phyloP scores from a whole-genome alignment of 1,140 invertebrate genomes.

The Cherax quadricarinatus region DNA sequence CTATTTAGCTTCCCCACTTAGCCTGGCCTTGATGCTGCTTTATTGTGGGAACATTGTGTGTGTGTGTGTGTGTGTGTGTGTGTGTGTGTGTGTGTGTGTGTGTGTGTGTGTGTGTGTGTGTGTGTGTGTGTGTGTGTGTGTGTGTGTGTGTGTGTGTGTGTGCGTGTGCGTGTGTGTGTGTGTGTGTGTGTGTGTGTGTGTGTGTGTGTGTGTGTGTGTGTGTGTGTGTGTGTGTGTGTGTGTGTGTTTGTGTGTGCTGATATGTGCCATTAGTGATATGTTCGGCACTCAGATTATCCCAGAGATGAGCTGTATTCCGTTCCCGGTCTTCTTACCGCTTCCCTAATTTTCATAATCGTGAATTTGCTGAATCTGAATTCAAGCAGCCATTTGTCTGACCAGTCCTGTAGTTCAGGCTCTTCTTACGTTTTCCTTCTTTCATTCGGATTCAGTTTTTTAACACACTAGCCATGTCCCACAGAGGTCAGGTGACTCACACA shows the following conservation, averaged over 20 bases:
- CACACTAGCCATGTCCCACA: too few relatives aligned
- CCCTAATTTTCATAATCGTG: too few relatives aligned
- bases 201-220: neutral
- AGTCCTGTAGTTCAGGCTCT: too few relatives aligned
- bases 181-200: neutral
- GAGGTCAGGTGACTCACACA: too few relatives aligned
- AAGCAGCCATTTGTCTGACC: too few relatives aligned
- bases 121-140: neutral
- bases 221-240: neutral
- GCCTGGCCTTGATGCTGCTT: neutral
- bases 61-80: neutral
- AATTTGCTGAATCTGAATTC: too few relatives aligned
- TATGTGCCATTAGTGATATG: too few relatives aligned
- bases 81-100: neutral
- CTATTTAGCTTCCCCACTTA: constrained; percentile 40
- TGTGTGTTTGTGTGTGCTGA: neutral
- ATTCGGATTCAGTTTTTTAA: too few relatives aligned
- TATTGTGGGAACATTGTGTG: neutral
- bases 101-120: neutral
- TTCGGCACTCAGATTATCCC: too few relatives aligned
- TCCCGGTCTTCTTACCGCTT: too few relatives aligned
- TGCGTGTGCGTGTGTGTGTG: neutral
- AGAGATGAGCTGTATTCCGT: too few relatives aligned
- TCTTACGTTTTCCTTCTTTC: too few relatives aligned
- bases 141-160: neutral